Evolutionary conservation across 2,888 invertebrate species (phyloP).

Genomic region (Chaetoderma sp.): DNA sequence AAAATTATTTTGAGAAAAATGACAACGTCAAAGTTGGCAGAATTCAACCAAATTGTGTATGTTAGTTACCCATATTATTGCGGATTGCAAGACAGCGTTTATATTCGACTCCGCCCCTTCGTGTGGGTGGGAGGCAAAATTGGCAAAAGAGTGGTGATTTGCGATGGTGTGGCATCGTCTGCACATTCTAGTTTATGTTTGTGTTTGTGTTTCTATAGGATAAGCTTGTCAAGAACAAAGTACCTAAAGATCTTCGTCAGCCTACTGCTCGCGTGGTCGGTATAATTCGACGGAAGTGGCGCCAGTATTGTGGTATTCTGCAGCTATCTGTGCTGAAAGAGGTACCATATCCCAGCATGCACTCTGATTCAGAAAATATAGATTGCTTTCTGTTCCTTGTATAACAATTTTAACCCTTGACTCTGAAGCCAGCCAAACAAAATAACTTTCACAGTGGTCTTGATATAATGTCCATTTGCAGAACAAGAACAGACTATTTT

Average conservation of each 20-base stretch:
- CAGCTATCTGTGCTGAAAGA: constrained; percentile 79
- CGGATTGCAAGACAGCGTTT: too few species aligned
- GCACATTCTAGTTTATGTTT: not conserved
- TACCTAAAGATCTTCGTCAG: constrained; percentile 55
- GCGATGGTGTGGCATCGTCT: too few species aligned
- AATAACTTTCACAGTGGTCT: too few species aligned
- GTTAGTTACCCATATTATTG: too few species aligned
- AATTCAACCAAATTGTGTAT: too few species aligned
- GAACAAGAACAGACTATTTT: too few species aligned
- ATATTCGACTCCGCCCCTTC: too few species aligned
- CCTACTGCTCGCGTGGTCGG: constrained; percentile 89
- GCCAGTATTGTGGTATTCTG: constrained; percentile 97
- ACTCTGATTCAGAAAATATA: not conserved
- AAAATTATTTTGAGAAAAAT: too few species aligned
- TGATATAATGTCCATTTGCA: too few species aligned
- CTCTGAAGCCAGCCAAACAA: not conserved
- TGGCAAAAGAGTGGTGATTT: too few species aligned
- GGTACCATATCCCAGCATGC: constrained; percentile 44
- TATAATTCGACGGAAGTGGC: constrained; percentile 94
- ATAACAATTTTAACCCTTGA: not conserved
- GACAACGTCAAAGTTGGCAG: too few species aligned
- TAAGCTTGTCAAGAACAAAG: constrained; percentile 44
- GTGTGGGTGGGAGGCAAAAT: too few species aligned
- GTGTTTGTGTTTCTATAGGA: constrained; percentile 40
- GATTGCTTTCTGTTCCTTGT: not conserved